Percentiles rank a stretch among this genome's conserved stretches.
These are phyloP conservation scores for Esox niger DNA, from an alignment of 2,113 vertebrate species.

Conservation along the genomic window DNA sequence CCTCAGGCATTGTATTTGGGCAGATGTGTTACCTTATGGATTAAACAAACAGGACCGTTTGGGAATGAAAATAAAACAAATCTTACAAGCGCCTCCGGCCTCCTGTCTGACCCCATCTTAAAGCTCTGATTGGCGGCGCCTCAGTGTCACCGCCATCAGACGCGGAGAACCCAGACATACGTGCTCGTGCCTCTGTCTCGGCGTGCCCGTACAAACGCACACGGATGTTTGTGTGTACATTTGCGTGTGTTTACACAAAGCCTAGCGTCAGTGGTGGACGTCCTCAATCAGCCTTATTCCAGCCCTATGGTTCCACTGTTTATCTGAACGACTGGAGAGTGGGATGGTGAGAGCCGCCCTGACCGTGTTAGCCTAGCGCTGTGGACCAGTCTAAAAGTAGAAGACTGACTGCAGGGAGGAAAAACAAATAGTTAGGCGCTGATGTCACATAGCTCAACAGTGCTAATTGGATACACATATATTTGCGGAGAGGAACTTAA, in stretches of 20 bases:
- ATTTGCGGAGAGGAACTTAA: constrained; percentile 58
- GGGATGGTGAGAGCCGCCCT: background rate
- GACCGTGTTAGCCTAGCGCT: background rate
- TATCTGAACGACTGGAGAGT: constrained; percentile 35
- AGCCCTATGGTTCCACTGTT: constrained; percentile 42
- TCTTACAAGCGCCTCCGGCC: constrained; percentile 1
- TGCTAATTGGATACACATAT: constrained; percentile 57
- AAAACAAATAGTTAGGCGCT: constrained; percentile 37
- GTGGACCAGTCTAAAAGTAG: constrained; percentile 21
- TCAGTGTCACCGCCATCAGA: constrained; percentile 8
- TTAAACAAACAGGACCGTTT: background rate
- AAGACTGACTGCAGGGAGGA: constrained; percentile 16
- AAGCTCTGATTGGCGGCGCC: constrained; percentile 20
- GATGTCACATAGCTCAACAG: constrained; percentile 47
- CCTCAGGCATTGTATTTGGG: background rate
- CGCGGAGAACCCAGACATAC: background rate
- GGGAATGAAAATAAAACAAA: constrained; percentile 16
- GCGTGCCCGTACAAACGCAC: too few relatives aligned
- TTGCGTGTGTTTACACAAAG: constrained; percentile 29
- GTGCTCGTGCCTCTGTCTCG: too few relatives aligned
- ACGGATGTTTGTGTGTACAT: background rate
- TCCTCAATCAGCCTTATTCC: constrained; percentile 46
- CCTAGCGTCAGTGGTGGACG: constrained; percentile 41
- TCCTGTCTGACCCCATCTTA: constrained; percentile 16
- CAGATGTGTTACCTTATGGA: background rate